Base-by-base conservation (phyloP, 2,888 invertebrate genomes). In the Celastrina argiolus region DNA sequence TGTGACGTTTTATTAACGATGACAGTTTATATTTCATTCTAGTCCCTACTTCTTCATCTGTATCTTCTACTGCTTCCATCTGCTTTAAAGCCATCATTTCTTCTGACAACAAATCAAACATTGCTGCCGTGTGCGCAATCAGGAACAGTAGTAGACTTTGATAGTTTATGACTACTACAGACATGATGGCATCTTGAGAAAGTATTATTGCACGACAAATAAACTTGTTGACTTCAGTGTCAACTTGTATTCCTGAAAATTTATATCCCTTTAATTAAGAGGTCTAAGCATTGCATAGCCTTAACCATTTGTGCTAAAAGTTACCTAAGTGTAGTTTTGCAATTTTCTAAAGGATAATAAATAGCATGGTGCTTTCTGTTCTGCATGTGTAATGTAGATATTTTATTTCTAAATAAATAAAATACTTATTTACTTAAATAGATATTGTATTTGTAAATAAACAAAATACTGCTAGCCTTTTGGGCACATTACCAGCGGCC, bases 201-300 rank as follows among this genome's bases (percentile, higher is more conserved):
- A 67, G 68, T 1, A 87, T 74, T 5, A 88, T 72, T 0, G 69
- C 67, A 1, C 71, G 67, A 41, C 90, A 90, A 26, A 88, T 75
- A 69, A 85, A 76, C 7, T 78, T 72, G 42, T 84, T 83, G 0
- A 76, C 74, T 0, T 70, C 69, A n/a, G 59, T 18, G 14, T 39
- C 22, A 3, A 66, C 41, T 3, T 12, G 2, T 22, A 66, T 66
- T 26, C 88, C 90, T 89, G 64, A 67, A 70, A 31, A 31, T 6
- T 3, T 3, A n/a, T n/a, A n/a, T n/a, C n/a, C n/a, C n/a, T n/a
- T n/a, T n/a, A n/a, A n/a, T n/a, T n/a, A n/a, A n/a, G n/a, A n/a
- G n/a, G n/a, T n/a, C n/a, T n/a, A n/a, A n/a, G n/a, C n/a, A n/a
- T n/a, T n/a, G n/a, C n/a, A n/a, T n/a, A n/a, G n/a, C n/a, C n/a